Evolutionary conservation across 23 tunicate genomes (phyloP).

Genomic region (Phallusia fumigata): DNA sequence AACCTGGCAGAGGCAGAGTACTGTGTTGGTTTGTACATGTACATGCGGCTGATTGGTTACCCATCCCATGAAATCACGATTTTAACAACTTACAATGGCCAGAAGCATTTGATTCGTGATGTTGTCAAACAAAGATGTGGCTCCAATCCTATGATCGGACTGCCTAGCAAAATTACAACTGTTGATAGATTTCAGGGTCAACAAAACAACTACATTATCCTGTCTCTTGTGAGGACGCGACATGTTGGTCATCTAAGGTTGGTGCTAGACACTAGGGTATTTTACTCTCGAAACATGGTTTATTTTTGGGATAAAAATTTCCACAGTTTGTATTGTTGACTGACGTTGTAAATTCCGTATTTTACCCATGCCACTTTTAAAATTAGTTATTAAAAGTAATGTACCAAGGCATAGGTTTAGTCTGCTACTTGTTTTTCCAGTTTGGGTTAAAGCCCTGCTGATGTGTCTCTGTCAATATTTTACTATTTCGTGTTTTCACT

Average conservation of each 20-base stretch:
- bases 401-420: too few relatives aligned
- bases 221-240: slow-evolving; percentile 93
- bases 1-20: slow-evolving; percentile 98
- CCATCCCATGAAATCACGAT: slow-evolving; percentile 90
- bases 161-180: slow-evolving; percentile 96
- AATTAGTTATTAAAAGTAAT: too few relatives aligned
- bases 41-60: slow-evolving; percentile 96
- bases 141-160: slow-evolving; percentile 86
- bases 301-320: background rate
- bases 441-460: too few relatives aligned
- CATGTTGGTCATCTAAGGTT: slow-evolving; percentile 94
- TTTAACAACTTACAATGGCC: slow-evolving; percentile 98
- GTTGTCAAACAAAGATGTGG: slow-evolving; percentile 88
- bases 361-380: too few relatives aligned
- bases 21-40: slow-evolving; percentile 92
- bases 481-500: background rate
- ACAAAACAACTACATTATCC: slow-evolving; percentile 97
- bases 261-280: background rate
- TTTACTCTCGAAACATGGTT: too few relatives aligned
- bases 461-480: background rate
- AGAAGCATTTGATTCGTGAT: slow-evolving; percentile 96
- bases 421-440: too few relatives aligned
- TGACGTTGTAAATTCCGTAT: background rate
- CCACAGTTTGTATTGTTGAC: background rate
- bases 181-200: slow-evolving; percentile 99